A percentile compares a stretch with the other conserved stretches of the same genome.
phyloP scores from a whole-genome alignment of 2,888 invertebrate genomes.

The Pasiphila rectangulata region DNA sequence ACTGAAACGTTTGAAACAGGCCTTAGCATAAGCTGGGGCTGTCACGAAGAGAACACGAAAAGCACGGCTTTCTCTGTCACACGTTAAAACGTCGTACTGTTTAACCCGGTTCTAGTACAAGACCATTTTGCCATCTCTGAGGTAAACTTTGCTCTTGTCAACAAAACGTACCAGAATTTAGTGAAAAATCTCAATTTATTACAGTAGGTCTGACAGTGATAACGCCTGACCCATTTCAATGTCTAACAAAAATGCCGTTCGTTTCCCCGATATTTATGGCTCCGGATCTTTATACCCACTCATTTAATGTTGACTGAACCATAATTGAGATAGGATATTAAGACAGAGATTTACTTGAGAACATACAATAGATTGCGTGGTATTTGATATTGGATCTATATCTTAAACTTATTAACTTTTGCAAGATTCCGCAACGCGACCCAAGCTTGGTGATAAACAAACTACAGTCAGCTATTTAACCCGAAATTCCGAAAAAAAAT shows the following conservation, averaged over 20 bases:
- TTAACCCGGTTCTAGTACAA: conserved; percentile 4
- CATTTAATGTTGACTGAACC: not conserved
- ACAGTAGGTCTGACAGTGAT: not conserved
- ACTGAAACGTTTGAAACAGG: conserved; percentile 12
- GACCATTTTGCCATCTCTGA: not conserved
- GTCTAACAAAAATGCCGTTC: conserved; percentile 4
- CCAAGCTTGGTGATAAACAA: too few relatives aligned
- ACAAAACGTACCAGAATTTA: not conserved
- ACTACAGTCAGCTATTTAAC: too few relatives aligned
- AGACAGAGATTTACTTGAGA: too few relatives aligned
- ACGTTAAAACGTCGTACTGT: conserved; percentile 25
- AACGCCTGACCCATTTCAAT: conserved; percentile 9
- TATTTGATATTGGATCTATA: too few relatives aligned
- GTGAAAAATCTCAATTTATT: not conserved
- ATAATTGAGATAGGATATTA: too few relatives aligned
- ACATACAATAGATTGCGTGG: too few relatives aligned
- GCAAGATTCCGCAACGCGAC: too few relatives aligned
- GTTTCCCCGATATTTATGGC: not conserved
- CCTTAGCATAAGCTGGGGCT: conserved; percentile 17
- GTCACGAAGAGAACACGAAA: conserved; percentile 27
- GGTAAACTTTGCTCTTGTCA: not conserved
- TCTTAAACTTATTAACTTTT: too few relatives aligned
- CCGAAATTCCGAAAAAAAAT: too few relatives aligned
- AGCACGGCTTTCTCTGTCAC: conserved; percentile 28
- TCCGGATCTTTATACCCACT: not conserved